These are phyloP conservation scores for Holothuria scabra DNA, from an alignment of 53 echinoderm and acorn worm genomes.

Conservation along the genomic window DNA sequence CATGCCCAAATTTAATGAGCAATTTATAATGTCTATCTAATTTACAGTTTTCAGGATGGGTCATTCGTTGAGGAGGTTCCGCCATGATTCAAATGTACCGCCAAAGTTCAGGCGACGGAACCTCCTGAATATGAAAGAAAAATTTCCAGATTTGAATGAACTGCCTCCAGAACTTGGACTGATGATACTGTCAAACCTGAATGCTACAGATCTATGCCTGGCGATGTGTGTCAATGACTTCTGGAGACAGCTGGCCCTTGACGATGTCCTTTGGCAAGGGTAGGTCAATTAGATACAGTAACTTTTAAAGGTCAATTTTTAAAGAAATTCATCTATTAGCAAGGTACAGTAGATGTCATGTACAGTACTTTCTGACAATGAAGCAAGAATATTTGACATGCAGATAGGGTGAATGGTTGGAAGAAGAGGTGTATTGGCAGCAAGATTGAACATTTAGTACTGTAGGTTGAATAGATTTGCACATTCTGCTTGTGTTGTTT, in stretches of 20 bases:
- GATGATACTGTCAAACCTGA: constrained; percentile 92
- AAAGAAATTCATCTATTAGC: too few relatives aligned
- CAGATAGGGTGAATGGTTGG: too few relatives aligned
- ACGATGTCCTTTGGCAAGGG: constrained; percentile 99
- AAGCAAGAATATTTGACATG: too few relatives aligned
- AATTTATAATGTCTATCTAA: neutral
- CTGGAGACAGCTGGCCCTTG: constrained; percentile 90
- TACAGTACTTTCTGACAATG: too few relatives aligned
- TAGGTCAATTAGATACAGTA: constrained; percentile 42
- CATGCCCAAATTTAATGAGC: too few relatives aligned
- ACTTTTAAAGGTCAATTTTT: too few relatives aligned
- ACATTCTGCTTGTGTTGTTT: too few relatives aligned
- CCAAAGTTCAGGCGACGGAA: constrained; percentile 44
- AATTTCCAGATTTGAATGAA: constrained; percentile 86
- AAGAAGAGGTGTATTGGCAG: too few relatives aligned
- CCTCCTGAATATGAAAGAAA: constrained; percentile 66
- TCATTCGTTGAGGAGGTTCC: constrained; percentile 77
- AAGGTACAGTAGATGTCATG: too few relatives aligned
- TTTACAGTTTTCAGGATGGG: constrained; percentile 68
- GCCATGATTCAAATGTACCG: constrained; percentile 35
- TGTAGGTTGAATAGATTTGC: too few relatives aligned
- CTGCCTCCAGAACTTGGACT: constrained; percentile 93
- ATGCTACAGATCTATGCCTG: constrained; percentile 91
- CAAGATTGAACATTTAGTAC: too few relatives aligned
- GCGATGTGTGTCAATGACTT: constrained; percentile 99